Base-by-base conservation (phyloP, 1,140 invertebrate species). In the Macrocentrus cingulum region DNA sequence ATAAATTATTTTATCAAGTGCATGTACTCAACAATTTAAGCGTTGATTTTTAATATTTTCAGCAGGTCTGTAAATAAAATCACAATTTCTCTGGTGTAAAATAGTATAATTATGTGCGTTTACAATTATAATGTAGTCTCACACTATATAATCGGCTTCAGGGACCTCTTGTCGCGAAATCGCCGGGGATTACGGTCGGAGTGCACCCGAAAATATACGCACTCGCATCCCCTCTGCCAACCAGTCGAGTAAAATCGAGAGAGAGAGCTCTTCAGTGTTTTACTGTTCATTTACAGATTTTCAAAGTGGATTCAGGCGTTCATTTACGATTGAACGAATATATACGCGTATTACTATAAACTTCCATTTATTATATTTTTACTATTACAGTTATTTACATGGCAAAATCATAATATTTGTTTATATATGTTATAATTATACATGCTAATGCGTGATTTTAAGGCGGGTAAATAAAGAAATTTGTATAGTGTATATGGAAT, bases 41-140 rank as follows among this genome's bases (percentile, higher is more conserved):
- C n/a, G n/a, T n/a, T n/a, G n/a, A n/a, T n/a, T n/a, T n/a, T n/a
- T n/a, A n/a, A n/a, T n/a, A n/a, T n/a, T n/a, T n/a, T n/a, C n/a
- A n/a, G n/a, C n/a, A n/a, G n/a, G n/a, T n/a, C n/a, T n/a, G n/a
- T n/a, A n/a, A n/a, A n/a, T n/a, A n/a, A n/a, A n/a, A n/a, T n/a
- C n/a, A n/a, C n/a, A n/a, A n/a, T n/a, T n/a, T n/a, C n/a, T n/a
- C n/a, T n/a, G n/a, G n/a, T n/a, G n/a, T n/a, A n/a, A n/a, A n/a
- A n/a, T n/a, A n/a, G n/a, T n/a, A n/a, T 63, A 64, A 68, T 51
- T 22, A 51, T 66, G 65, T 70, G 65, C 56, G 56, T 52, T 46
- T 48, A 55, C 61, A 68, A 72, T 72, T 70, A 72, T 70, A 65
- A 71, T 63, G 58, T 54, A 56, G 49, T 62, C 64, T 51, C 52